These are phyloP conservation scores for Cyphomyrus plagiostoma DNA, from an alignment of 2,113 vertebrate genomes.

Conservation along the genomic window DNA sequence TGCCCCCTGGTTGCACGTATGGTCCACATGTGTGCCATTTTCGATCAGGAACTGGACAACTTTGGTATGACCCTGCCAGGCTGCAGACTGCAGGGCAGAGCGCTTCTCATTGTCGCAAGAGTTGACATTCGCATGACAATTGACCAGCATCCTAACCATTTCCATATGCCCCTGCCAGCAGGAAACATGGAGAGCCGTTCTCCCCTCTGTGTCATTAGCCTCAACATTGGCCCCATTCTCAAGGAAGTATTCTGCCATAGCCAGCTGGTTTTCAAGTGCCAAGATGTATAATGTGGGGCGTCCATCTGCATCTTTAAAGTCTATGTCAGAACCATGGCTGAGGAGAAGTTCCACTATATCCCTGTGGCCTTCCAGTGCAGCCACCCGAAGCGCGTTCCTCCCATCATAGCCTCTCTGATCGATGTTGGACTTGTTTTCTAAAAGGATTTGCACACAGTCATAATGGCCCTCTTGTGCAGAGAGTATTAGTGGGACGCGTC, in stretches of 20 bases:
- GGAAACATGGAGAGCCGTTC: constrained; percentile 92
- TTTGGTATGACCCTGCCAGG: constrained; percentile 91
- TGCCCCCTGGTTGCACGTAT: constrained; percentile 93
- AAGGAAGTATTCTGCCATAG: constrained; percentile 91
- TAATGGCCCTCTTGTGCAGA: constrained; percentile 94
- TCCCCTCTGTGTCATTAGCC: constrained; percentile 83
- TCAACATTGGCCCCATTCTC: constrained; percentile 92
- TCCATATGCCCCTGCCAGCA: constrained; percentile 97
- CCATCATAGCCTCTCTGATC: constrained; percentile 94
- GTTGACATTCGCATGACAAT: constrained; percentile 82
- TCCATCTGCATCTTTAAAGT: constrained; percentile 90
- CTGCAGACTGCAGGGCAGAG: constrained; percentile 89
- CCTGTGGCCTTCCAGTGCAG: constrained; percentile 86
- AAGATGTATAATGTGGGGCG: constrained; percentile 93
- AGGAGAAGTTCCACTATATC: constrained; percentile 89
- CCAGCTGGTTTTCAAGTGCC: constrained; percentile 90
- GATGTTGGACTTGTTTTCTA: constrained; percentile 85
- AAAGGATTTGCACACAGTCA: constrained; percentile 85
- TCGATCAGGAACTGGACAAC: constrained; percentile 88
- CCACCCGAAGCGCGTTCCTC: constrained; percentile 84
- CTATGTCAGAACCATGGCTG: constrained; percentile 81
- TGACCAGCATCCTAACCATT: constrained; percentile 86
- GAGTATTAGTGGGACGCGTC: constrained; percentile 84
- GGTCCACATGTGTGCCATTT: constrained; percentile 79
- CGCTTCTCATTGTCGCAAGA: constrained; percentile 90